phyloP scores from a whole-genome alignment of 2,797 vertebrate genomes.

The Arremon aurantiirostris region DNA sequence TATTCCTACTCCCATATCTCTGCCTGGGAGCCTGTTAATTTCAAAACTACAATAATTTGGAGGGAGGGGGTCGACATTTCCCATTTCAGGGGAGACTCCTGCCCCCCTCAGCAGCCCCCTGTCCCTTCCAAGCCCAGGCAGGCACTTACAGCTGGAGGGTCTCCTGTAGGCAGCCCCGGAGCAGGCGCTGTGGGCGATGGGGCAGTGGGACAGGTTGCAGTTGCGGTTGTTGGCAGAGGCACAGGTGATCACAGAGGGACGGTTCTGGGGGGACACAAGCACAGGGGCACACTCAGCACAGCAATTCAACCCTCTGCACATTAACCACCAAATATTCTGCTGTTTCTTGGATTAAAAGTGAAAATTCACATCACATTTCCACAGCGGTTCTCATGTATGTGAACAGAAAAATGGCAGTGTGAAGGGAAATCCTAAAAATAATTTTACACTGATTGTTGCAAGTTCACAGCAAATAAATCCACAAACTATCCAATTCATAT shows the following conservation, averaged over 20 bases:
- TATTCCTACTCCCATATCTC: neutral
- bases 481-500: too few species aligned
- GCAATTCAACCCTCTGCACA: accelerated
- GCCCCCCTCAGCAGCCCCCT: neutral
- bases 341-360: neutral
- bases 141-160: conserved; percentile 84
- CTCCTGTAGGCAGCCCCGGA: conserved; percentile 84
- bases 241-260: conserved; percentile 96
- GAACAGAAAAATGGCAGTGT: too few species aligned
- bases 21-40: neutral
- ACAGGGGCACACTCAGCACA: neutral
- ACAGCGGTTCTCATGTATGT: too few species aligned
- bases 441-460: too few species aligned
- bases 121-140: accelerated
- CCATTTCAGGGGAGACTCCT: neutral
- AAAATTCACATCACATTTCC: too few species aligned
- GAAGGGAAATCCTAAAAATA: too few species aligned
- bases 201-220: conserved; percentile 96
- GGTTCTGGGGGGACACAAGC: conserved; percentile 81
- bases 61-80: neutral
- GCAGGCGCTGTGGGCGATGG: conserved; percentile 88
- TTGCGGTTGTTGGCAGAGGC: conserved; percentile 93
- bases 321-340: neutral
- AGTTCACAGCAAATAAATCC: too few species aligned
- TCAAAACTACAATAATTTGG: accelerated